Evolutionary conservation across 92 coral and sea anemone genomes (phyloP).

Genomic region (Porites lobata): DNA sequence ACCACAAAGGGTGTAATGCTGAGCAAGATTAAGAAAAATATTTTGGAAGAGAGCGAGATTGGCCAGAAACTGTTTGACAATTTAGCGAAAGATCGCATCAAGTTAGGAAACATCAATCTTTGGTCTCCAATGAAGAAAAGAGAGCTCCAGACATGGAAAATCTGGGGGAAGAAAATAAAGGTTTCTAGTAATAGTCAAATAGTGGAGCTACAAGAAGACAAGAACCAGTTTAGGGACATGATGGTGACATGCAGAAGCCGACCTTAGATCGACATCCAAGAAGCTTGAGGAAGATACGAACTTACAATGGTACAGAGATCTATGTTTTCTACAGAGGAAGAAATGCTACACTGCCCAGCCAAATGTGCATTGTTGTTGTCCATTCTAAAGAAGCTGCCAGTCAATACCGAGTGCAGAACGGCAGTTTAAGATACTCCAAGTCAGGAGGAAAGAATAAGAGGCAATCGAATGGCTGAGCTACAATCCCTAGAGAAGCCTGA

Average conservation of each 20-base stretch:
- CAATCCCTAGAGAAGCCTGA: constrained; percentile 69
- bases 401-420: constrained; percentile 15
- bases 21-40: constrained; percentile 53
- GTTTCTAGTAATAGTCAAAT: constrained; percentile 25
- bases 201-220: constrained; percentile 50
- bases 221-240: constrained; percentile 55
- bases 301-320: constrained; percentile 67
- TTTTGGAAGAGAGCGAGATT: constrained; percentile 47
- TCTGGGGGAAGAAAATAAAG: not conserved
- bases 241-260: constrained; percentile 41
- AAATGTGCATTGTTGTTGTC: constrained; percentile 64
- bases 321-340: constrained; percentile 67
- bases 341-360: constrained; percentile 70
- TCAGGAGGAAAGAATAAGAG: constrained; percentile 19
- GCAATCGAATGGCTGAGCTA: constrained; percentile 75
- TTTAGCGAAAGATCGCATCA: constrained; percentile 54
- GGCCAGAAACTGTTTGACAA: constrained; percentile 35
- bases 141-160: constrained; percentile 59
- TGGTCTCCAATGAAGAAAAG: constrained; percentile 62
- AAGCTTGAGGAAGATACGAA: constrained; percentile 66
- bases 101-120: constrained; percentile 43
- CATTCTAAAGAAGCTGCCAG: constrained; percentile 69
- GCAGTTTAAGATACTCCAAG: constrained; percentile 22
- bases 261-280: constrained; percentile 67
- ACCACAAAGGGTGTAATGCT: constrained; percentile 64